Evolutionary conservation across 2,888 invertebrate species (phyloP).

Genomic region (Catocala sponsa): DNA sequence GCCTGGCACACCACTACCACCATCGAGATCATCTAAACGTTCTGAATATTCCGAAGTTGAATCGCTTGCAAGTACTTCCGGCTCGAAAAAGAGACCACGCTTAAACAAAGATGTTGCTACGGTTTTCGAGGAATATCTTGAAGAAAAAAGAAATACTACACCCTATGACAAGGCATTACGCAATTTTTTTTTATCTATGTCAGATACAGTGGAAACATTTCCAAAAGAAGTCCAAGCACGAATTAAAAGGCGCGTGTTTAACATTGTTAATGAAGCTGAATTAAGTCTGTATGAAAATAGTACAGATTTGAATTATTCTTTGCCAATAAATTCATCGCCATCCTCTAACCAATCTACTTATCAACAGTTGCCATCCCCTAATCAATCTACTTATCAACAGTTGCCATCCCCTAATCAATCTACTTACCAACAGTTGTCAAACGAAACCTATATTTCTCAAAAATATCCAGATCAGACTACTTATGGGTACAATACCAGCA

Average conservation of each 20-base stretch:
- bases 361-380: too few species aligned
- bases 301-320: constrained; percentile 21
- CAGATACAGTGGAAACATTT: constrained; percentile 14
- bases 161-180: constrained; percentile 21
- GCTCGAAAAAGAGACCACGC: constrained; percentile 21
- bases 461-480: constrained; percentile 17
- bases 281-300: constrained; percentile 22
- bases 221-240: constrained; percentile 21
- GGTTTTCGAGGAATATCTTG: constrained; percentile 17
- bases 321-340: constrained; percentile 20
- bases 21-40: constrained; percentile 17
- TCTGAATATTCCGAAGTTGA: constrained; percentile 15
- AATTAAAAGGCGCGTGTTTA: constrained; percentile 20
- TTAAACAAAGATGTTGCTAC: constrained; percentile 21
- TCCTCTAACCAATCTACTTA: constrained; percentile 9
- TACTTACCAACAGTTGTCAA: constrained; percentile 21
- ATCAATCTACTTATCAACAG: not conserved
- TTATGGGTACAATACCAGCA: constrained; percentile 18
- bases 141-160: constrained; percentile 17
- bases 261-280: constrained; percentile 22
- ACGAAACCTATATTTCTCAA: constrained; percentile 20
- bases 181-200: constrained; percentile 18
- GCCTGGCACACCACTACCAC: constrained; percentile 23
- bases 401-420: constrained; percentile 8
- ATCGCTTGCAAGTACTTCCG: constrained; percentile 17